A percentile compares a stretch with the other conserved stretches of the same genome.
Evolutionary conservation across 2,113 vertebrate genomes (phyloP).

Genomic region (Gymnogyps californianus): DNA sequence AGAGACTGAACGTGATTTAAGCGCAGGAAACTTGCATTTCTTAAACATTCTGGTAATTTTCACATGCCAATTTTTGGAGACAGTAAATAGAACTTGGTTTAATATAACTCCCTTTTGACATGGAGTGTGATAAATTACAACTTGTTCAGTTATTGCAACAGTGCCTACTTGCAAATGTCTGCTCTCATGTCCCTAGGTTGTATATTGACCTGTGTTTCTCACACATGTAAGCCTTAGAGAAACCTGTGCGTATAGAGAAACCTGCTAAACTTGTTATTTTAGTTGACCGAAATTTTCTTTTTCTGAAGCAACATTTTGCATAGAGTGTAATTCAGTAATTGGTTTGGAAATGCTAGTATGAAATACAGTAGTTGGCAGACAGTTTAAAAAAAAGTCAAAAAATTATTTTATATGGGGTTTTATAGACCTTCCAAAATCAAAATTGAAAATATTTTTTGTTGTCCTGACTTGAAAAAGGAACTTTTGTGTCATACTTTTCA

Average conservation of each 20-base stretch:
- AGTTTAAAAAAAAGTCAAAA: neutral
- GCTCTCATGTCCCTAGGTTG: neutral
- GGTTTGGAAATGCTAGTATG: neutral
- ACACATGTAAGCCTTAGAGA: neutral
- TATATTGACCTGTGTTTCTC: neutral
- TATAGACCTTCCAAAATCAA: neutral
- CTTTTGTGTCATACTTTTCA: neutral
- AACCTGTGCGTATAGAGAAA: neutral
- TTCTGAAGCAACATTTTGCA: neutral
- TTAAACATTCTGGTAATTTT: neutral
- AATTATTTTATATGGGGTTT: neutral
- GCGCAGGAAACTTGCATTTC: neutral
- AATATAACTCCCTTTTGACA: neutral
- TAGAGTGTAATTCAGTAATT: neutral
- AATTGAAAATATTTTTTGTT: neutral
- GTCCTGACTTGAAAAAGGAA: neutral
- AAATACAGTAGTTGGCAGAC: neutral
- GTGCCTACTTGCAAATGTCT: neutral
- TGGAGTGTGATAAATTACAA: neutral
- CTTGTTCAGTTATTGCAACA: neutral
- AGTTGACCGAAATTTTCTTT: neutral
- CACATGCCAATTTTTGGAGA: neutral
- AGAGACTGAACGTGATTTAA: neutral
- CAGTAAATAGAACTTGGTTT: neutral
- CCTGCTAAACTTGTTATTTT: neutral